These are phyloP conservation scores for Rhyzopertha dominica DNA, from an alignment of 1,140 invertebrate species.

Conservation along the genomic window DNA sequence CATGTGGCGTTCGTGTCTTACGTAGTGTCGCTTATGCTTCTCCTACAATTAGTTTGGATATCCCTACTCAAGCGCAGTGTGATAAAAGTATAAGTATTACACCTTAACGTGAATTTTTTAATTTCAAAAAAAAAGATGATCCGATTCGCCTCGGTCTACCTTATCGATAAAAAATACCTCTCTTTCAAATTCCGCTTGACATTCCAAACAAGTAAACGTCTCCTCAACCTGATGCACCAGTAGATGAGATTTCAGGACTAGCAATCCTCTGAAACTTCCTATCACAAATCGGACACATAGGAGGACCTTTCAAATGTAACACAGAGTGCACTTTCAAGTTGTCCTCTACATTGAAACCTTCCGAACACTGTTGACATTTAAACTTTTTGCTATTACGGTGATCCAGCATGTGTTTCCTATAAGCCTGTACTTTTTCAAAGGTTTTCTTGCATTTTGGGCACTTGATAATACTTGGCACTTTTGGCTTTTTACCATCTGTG, in stretches of 20 bases:
- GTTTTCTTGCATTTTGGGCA: slow-evolving; percentile 23
- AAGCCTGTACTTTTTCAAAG: slow-evolving; percentile 20
- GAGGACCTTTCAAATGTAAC: slow-evolving; percentile 51
- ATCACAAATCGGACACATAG: slow-evolving; percentile 61
- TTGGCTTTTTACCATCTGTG: background rate
- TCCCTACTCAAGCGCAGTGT: too few species aligned
- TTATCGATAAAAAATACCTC: too few species aligned
- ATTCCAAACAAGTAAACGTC: slow-evolving; percentile 61
- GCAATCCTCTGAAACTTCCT: slow-evolving; percentile 58
- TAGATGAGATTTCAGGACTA: slow-evolving; percentile 67
- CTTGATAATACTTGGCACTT: too few species aligned
- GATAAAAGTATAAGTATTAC: too few species aligned
- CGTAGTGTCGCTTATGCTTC: too few species aligned
- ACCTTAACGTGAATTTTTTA: slow-evolving; percentile 1
- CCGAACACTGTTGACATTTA: slow-evolving; percentile 55
- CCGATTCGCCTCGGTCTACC: slow-evolving; percentile 6
- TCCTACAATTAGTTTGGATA: too few species aligned
- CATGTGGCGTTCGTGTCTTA: too few species aligned
- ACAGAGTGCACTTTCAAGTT: slow-evolving; percentile 57
- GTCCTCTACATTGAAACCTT: slow-evolving; percentile 59
- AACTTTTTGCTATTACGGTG: slow-evolving; percentile 62
- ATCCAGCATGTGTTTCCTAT: slow-evolving; percentile 23
- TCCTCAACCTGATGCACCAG: slow-evolving; percentile 65
- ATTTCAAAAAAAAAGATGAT: slow-evolving; percentile 5
- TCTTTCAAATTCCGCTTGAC: slow-evolving; percentile 62